Base-by-base conservation (phyloP, 1,140 invertebrate genomes). In the Drosophila virilis region DNA sequence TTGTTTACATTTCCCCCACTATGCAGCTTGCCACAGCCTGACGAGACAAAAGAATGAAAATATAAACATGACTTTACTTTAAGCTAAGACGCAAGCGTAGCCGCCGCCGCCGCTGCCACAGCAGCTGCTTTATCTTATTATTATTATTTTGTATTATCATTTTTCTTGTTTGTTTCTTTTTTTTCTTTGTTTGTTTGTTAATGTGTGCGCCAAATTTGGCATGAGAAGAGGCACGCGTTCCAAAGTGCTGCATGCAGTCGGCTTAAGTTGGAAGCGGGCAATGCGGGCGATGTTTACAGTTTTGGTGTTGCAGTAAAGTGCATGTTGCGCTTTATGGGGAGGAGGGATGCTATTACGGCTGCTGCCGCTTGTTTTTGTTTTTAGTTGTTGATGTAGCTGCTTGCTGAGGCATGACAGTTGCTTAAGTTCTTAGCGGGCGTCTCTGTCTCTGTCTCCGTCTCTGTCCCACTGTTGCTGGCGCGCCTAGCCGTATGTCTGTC, bases 401-500 rank as follows among this genome's bases (percentile, higher is more conserved):
- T 74, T 80, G 74, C 59, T 50, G 77, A 61, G 46, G 77, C 70
- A 64, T 77, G 51, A 59, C 69, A 74, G 68, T 69, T 69, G 77
- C 68, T 58, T 35, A 51, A 62, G 64, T 62, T 79, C 59, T 68
- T 35, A 33, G 10, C 38, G 43, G 58, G 15, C 42, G 60, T 68
- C 22, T 6, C 15, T 52, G 55, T 52, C 37, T 35, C 54, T 48
- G 60, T 68, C 22, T 6, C 15, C 48, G 55, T 52, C 37, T 35
- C 54, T 37, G 38, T 67, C 45, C 48, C 59, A 6, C 35, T 65
- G 28, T 6, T 5, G 22, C 48, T 40, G 13, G 2, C 42, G 10
- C 15, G 10, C 42, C 62, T 88, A 86, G 51, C 84, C 83, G 7
- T 74, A 86, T 64, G 68, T 88, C 32, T 42, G 59, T 58, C 84